Base-by-base conservation (phyloP, 2,888 invertebrate species). In the Cetonia aurata region DNA sequence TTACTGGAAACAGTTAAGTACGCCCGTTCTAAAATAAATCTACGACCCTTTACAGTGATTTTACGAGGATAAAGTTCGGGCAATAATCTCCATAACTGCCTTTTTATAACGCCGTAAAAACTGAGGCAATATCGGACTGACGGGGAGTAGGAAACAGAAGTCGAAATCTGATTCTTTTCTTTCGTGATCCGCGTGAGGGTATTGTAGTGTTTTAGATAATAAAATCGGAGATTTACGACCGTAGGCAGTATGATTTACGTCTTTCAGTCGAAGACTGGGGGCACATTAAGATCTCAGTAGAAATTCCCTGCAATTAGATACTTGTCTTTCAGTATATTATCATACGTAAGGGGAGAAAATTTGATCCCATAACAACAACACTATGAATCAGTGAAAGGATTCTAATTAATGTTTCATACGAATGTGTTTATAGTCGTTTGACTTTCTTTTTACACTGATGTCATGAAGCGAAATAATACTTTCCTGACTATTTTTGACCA, bases 81-180 rank as follows among this genome's bases (percentile, higher is more conserved):
- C 62, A 50, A 65, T 65, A 65, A 65, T 65, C 62, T 65, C 50
- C 62, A 65, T 65, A 65, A 65, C 62, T 65, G 62, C 62, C 37
- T 65, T 65, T 65, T 65, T 65, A 65, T 65, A 65, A 65, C 62
- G 50, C 62, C 62, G 62, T 65, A 65, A 65, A 65, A 65, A 65
- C 62, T 50, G 46, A 19, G 62, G 50, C 52, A 52, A 65, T 65
- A 65, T 50, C 62, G 50, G 37, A 31, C 57, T 41, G 12, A 33
- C 55, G 33, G n/a, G 12, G 25, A 50, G 44, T 10, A 62, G 33
- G 46, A 25, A 65, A 37, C 33, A 31, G 37, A 37, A 37, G 50
- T 52, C n/a, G 62, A 65, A 17, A 65, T 65, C 62, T 65, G 62
- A 65, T 65, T 65, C 62, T 65, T 37, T 13, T 25, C 25, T 37